These are phyloP conservation scores for Drymonia ruficornis DNA, from an alignment of 2,888 invertebrate species.

Conservation along the genomic window DNA sequence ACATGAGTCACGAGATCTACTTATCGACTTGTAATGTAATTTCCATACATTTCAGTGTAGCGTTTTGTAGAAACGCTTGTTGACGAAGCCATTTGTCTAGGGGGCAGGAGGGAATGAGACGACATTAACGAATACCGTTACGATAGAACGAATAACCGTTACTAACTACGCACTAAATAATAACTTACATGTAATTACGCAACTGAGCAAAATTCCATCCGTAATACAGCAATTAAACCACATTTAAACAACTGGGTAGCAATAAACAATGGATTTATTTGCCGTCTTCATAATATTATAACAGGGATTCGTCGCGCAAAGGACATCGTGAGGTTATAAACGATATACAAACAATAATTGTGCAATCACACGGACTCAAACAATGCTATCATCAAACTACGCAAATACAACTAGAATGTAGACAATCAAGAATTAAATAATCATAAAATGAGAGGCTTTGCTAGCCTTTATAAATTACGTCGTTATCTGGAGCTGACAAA, in stretches of 20 bases:
- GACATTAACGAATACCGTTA: no score
- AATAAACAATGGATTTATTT: conserved; percentile 38
- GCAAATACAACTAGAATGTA: conserved; percentile 64
- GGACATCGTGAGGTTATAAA: conserved; percentile 56
- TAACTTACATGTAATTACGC: conserved; percentile 16
- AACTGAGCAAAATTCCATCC: conserved; percentile 14
- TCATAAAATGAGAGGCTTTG: conserved; percentile 72
- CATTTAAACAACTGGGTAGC: conserved; percentile 27
- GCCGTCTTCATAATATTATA: conserved; percentile 46
- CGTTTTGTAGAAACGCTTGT: no score
- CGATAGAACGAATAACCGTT: no score
- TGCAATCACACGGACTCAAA: conserved; percentile 65
- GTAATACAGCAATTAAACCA: conserved; percentile 7
- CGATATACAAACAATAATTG: conserved; percentile 46
- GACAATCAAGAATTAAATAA: conserved; percentile 74
- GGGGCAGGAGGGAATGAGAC: no score
- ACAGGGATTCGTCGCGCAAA: conserved; percentile 50
- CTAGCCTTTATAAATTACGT: conserved; percentile 76
- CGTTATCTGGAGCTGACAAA: conserved; percentile 68
- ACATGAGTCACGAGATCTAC: no score
- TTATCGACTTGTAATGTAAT: no score
- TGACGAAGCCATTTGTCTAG: no score
- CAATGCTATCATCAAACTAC: conserved; percentile 45
- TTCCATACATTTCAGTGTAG: no score
- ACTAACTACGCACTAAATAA: neutral